Percentiles rank a stretch among this genome's conserved stretches.
phyloP scores from a whole-genome alignment of 2,113 vertebrate genomes.

The Capreolus pygargus region DNA sequence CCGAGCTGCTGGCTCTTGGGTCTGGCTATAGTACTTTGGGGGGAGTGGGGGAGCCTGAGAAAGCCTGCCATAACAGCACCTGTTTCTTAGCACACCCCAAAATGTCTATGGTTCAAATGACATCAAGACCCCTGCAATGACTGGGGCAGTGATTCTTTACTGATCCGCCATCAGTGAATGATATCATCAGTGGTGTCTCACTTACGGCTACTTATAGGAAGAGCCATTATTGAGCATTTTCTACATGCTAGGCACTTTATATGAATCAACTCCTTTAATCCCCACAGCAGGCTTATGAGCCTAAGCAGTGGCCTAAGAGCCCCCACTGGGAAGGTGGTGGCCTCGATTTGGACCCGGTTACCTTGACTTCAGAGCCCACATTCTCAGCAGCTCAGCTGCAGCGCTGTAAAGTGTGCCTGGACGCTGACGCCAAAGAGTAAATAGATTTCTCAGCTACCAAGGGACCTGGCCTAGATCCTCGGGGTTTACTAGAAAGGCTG shows the following conservation, averaged over 20 bases:
- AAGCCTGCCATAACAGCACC: neutral
- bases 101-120: neutral
- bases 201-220: neutral
- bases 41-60: neutral
- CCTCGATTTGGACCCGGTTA: neutral
- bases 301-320: neutral
- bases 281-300: neutral
- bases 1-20: neutral
- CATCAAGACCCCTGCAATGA: neutral
- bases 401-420: neutral
- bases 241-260: neutral
- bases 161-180: neutral
- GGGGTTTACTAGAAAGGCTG: neutral
- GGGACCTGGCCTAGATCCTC: neutral
- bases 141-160: rapidly evolving
- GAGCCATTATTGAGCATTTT: neutral
- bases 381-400: neutral
- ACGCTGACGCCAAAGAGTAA: neutral
- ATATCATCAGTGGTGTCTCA: neutral
- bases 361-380: neutral
- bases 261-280: neutral
- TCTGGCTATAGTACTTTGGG: neutral
- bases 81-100: neutral
- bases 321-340: neutral
- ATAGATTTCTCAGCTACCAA: neutral